Percentiles rank a stretch among this genome's conserved stretches.
Evolutionary conservation across 2,113 vertebrate species (phyloP).

Genomic region (Tor tambroides): DNA sequence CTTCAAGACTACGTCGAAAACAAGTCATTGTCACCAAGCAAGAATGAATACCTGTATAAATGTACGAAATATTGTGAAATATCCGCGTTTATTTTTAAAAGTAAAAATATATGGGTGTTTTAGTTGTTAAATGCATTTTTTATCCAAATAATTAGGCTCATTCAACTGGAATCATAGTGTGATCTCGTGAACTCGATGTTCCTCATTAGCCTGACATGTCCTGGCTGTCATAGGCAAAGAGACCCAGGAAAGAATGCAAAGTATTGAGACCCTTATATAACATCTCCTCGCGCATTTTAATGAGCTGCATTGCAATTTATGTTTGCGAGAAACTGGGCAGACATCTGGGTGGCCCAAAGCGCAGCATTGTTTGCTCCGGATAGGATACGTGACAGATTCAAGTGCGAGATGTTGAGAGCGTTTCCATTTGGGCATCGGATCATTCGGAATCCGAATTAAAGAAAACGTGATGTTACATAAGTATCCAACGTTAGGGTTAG

Average conservation of each 20-base stretch:
- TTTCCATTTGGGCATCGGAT: not conserved
- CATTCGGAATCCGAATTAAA: not conserved
- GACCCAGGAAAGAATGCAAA: constrained; percentile 10
- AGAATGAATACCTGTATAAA: not conserved
- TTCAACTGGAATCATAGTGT: not conserved
- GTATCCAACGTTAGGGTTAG: not conserved
- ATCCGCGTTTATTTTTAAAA: too few species aligned
- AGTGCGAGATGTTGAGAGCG: not conserved
- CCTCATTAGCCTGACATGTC: not conserved
- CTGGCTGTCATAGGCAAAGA: not conserved
- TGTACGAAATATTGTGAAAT: not conserved
- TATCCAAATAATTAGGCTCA: not conserved
- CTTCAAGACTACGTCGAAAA: not conserved
- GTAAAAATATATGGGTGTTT: too few species aligned
- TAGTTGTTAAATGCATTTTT: not conserved
- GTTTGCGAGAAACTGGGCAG: not conserved
- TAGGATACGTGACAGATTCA: not conserved
- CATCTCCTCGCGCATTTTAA: not conserved
- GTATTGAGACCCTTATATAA: constrained; percentile 1
- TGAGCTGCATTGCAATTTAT: constrained; percentile 21
- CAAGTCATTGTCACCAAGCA: not conserved
- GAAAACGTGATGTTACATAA: not conserved
- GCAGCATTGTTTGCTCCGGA: not conserved
- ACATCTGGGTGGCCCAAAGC: constrained; percentile 19
- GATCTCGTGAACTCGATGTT: not conserved